Evolutionary conservation across 2,113 vertebrate species (phyloP).

Genomic region (Sylvietta virens): DNA sequence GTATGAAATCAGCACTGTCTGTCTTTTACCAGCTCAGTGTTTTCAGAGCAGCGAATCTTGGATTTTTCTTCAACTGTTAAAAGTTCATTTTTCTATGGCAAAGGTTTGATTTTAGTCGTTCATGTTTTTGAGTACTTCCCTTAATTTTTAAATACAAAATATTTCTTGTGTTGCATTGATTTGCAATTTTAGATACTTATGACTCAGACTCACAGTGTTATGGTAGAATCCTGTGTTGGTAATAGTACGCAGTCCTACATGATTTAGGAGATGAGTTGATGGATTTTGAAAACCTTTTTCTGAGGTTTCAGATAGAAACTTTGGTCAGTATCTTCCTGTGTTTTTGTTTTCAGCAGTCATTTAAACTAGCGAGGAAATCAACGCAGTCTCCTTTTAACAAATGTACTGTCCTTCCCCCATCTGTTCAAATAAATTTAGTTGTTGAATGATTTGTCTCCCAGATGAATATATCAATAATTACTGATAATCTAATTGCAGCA

Average conservation of each 20-base stretch:
- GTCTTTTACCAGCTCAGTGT: not conserved
- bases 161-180: not conserved
- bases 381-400: not conserved
- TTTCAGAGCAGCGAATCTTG: not conserved
- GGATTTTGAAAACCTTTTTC: not conserved
- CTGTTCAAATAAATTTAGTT: not conserved
- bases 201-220: not conserved
- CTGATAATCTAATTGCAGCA: not conserved
- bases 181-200: not conserved
- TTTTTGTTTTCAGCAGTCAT: not conserved
- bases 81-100: not conserved
- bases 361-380: not conserved
- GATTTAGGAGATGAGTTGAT: not conserved
- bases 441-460: not conserved
- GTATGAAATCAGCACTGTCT: not conserved
- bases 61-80: not conserved
- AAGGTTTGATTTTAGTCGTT: not conserved
- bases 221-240: not conserved
- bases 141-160: not conserved
- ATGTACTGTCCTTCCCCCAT: not conserved
- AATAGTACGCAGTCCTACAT: not conserved
- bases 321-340: not conserved
- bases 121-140: not conserved
- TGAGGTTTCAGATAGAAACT: not conserved
- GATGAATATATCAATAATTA: not conserved